Percentiles rank a stretch among this genome's conserved stretches.
phyloP scores from a whole-genome alignment of 2,888 invertebrate genomes.

The Ennomos erosarius region DNA sequence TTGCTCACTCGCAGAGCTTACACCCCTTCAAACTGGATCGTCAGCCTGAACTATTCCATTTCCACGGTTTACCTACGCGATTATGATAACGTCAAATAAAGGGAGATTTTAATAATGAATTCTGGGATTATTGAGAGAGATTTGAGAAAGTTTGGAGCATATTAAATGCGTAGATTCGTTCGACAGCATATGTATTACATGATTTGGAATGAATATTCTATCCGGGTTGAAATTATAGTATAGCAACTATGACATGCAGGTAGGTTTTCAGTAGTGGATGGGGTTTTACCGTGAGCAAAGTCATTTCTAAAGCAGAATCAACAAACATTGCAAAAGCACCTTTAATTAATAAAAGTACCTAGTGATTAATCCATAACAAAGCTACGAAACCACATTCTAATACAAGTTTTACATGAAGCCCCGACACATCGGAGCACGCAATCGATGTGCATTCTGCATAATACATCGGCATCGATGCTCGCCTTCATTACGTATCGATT shows the following conservation, averaged over 20 bases:
- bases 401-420: too few relatives aligned
- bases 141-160: constrained; percentile 3
- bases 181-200: too few relatives aligned
- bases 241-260: too few relatives aligned
- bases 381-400: too few relatives aligned
- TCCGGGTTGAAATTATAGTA: too few relatives aligned
- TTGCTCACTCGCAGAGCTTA: constrained; percentile 14
- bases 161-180: neutral
- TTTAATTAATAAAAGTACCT: too few relatives aligned
- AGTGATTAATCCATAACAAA: too few relatives aligned
- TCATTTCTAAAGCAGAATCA: too few relatives aligned
- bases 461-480: constrained; percentile 24
- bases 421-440: constrained; percentile 11
- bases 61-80: constrained; percentile 17
- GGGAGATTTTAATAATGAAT: constrained; percentile 18
- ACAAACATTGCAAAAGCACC: constrained; percentile 8
- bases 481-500: constrained; percentile 36
- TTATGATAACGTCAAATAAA: constrained; percentile 18
- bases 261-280: too few relatives aligned
- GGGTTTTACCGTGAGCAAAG: too few relatives aligned
- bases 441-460: constrained; percentile 26
- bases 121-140: neutral
- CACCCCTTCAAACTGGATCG: constrained; percentile 6
- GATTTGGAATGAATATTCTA: too few relatives aligned
- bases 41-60: constrained; percentile 12